A percentile compares a stretch with the other conserved stretches of the same genome.
These are phyloP conservation scores for Mastigias papua DNA, from an alignment of 30 jellyfish, hydroid and myxozoan species.

Conservation along the genomic window DNA sequence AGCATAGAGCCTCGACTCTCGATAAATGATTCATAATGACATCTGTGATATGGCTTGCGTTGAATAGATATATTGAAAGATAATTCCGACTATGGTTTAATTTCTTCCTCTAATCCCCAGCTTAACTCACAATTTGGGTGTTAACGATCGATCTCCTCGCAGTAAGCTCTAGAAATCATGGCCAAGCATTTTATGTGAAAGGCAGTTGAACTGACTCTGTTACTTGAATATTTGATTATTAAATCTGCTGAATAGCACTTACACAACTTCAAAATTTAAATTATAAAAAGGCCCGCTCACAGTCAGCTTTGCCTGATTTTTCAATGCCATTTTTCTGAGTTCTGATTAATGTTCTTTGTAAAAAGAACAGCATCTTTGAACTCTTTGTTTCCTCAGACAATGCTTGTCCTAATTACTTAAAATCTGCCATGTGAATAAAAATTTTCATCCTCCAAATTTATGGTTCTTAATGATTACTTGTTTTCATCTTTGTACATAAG, in stretches of 20 bases:
- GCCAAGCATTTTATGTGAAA: background rate
- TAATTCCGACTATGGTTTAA: background rate
- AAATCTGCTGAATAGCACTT: too few species aligned
- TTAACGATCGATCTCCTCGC: background rate
- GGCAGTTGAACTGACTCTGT: background rate
- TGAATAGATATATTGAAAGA: background rate
- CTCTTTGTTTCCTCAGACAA: background rate
- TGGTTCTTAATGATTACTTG: too few species aligned
- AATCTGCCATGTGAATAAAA: background rate
- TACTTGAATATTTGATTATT: too few species aligned
- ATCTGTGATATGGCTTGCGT: slow-evolving; percentile 1
- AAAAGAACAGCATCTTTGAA: background rate
- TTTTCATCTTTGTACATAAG: too few species aligned
- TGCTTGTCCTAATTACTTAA: background rate
- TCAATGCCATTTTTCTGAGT: background rate
- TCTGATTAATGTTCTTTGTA: background rate
- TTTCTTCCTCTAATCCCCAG: background rate
- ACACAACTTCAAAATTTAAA: background rate
- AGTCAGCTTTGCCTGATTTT: background rate
- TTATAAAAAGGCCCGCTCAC: background rate
- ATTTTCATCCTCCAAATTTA: background rate
- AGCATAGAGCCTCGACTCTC: background rate
- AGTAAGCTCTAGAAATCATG: background rate
- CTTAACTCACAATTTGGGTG: background rate
- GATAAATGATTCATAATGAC: background rate